Conservation (phyloP, 1,140 invertebrate genomes). For the Trypoxylus dichotomus region DNA sequence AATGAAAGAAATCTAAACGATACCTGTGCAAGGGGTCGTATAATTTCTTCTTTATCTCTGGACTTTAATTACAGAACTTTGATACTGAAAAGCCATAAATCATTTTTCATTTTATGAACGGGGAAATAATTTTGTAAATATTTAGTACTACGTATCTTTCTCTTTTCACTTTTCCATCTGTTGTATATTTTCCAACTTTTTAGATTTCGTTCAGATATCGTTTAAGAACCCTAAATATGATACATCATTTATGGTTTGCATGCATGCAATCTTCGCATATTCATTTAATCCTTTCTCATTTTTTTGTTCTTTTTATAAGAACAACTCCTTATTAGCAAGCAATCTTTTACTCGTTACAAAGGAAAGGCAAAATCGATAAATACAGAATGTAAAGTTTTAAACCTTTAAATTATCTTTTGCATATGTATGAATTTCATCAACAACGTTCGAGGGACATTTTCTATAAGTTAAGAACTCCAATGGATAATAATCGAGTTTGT, state of each 20-base stretch:
- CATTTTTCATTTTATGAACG: background rate
- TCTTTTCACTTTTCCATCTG: background rate
- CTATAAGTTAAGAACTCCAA: no score
- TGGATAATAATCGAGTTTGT: no score
- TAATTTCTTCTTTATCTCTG: background rate
- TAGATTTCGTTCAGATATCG: background rate
- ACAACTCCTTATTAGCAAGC: background rate
- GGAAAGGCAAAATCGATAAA: no score
- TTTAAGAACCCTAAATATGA: background rate
- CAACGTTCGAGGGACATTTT: no score
- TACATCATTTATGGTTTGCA: conserved; percentile 3
- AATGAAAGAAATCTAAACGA: no score
- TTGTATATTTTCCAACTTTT: background rate
- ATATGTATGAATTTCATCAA: no score
- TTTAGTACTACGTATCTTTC: background rate
- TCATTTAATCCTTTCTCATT: background rate
- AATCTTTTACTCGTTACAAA: no score
- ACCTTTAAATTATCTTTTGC: no score
- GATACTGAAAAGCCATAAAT: background rate
- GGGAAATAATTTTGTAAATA: background rate
- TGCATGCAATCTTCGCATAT: background rate
- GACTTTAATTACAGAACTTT: background rate
- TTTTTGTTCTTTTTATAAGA: background rate
- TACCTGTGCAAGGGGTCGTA: no score
- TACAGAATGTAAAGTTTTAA: no score